These are phyloP conservation scores for Bombus waltoni DNA, from an alignment of 1,140 invertebrate species.

Conservation along the genomic window DNA sequence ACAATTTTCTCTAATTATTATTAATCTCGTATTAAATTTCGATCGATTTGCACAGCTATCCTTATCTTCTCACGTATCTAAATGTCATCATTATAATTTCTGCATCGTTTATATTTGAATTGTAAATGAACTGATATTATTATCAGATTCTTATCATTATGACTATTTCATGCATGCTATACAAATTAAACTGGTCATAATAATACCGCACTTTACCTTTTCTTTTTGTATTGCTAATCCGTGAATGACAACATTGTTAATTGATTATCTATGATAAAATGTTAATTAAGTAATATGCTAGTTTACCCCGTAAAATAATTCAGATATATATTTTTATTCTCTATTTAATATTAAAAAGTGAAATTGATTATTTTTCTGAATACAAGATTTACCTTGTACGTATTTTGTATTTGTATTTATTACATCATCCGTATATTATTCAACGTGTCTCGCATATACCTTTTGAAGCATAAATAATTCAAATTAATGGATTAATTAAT, in stretches of 20 bases:
- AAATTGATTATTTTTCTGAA: neutral
- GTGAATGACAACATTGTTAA: neutral
- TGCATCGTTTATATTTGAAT: neutral
- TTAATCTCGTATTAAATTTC: neutral
- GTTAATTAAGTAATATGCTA: neutral
- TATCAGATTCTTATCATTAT: no score
- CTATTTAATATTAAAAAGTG: neutral
- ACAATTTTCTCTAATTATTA: neutral
- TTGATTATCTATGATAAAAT: neutral
- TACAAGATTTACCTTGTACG: neutral
- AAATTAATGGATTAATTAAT: neutral
- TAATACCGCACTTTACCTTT: neutral
- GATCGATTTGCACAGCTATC: neutral
- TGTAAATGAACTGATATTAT: neutral
- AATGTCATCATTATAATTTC: neutral
- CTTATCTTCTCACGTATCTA: neutral
- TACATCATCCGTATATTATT: no score
- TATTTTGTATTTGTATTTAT: no score
- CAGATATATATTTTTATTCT: neutral
- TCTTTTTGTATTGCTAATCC: neutral
- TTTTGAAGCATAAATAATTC: neutral
- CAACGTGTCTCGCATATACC: no score
- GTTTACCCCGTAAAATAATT: neutral
- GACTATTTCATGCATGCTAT: neutral
- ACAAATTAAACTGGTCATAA: no score